Conservation (phyloP, 30 jellyfish, hydroid and myxozoan genomes). For the Hydra vulgaris region DNA sequence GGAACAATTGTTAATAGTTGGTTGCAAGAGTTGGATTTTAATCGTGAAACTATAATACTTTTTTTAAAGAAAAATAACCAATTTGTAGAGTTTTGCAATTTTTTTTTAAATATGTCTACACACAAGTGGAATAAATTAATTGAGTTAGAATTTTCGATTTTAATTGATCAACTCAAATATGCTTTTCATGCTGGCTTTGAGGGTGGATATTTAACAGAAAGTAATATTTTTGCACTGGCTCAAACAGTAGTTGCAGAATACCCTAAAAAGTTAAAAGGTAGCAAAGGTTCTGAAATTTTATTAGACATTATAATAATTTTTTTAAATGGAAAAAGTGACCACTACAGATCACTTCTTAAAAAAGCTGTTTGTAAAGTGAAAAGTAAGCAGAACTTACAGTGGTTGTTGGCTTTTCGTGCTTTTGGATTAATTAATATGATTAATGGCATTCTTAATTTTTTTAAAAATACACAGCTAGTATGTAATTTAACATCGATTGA, state of each 20-base stretch:
- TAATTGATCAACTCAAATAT: constrained; percentile 47
- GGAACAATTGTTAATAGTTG: constrained; percentile 41
- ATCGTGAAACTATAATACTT: constrained; percentile 10
- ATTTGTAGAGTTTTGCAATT: constrained; percentile 36
- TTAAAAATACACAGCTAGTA: constrained; percentile 7
- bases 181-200: constrained; percentile 64
- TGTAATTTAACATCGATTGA: background rate
- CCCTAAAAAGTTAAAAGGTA: constrained; percentile 39
- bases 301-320: constrained; percentile 31
- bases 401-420: constrained; percentile 88
- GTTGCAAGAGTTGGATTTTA: constrained; percentile 46
- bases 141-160: constrained; percentile 72
- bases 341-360: constrained; percentile 28
- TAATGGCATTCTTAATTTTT: constrained; percentile 58
- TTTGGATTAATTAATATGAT: constrained; percentile 46
- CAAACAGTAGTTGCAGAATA: constrained; percentile 42
- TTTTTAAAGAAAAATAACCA: constrained; percentile 26
- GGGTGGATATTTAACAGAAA: constrained; percentile 19
- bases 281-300: constrained; percentile 24
- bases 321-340: constrained; percentile 48
- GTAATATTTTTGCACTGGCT: constrained; percentile 24
- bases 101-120: constrained; percentile 34
- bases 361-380: constrained; percentile 46
- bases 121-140: constrained; percentile 33
- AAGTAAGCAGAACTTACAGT: constrained; percentile 54